Base-by-base conservation (phyloP, 1,140 invertebrate species). In the Drosophila pruinosa region DNA sequence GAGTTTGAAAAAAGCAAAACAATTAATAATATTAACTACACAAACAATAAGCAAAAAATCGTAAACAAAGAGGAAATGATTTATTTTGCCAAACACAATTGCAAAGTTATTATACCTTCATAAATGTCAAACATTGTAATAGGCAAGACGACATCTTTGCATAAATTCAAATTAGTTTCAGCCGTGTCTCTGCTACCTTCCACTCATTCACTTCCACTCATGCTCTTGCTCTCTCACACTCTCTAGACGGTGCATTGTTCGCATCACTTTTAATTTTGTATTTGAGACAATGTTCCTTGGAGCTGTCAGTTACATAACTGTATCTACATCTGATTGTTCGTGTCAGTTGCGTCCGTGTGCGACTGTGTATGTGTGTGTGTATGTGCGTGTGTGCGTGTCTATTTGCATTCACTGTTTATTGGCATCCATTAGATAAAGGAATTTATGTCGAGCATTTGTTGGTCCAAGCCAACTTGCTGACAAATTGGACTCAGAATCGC, bases 381-480 rank as follows among this genome's bases (percentile, higher is more conserved):
- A 22, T 43, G 26, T 31, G 41, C 28, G 50, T 58, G 24, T 47
- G 17, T 59, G 43, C 36, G 38, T 36, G 41, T 34, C n/a, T 39
- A 39, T 61, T 39, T 57, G 19, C 41, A 45, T 38, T n/a, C 50
- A 36, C 47, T 70, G 72, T 86, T 81, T 86, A 85, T 85, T 86
- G 81, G 81, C 81, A 77, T 81, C 81, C 74, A 86, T 85, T 81
- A 86, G 78, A 85, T 86, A 85, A 77, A 71, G 73, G 73, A 85
- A 86, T 85, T 85, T 85, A 88, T 79, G 81, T 53, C 67, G 72
- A 72, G 45, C 57, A 80, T 70, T 85, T 74, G 61, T 69, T 41
- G 24, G 36, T 57, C 68, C 5, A 31, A 4, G 15, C 71, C 41
- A 53, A 38, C 62, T 22, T 41, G 17, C 26, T 28, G 22, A 41